Conservation (phyloP, 2,888 invertebrate species). For the Mamestra brassicae region DNA sequence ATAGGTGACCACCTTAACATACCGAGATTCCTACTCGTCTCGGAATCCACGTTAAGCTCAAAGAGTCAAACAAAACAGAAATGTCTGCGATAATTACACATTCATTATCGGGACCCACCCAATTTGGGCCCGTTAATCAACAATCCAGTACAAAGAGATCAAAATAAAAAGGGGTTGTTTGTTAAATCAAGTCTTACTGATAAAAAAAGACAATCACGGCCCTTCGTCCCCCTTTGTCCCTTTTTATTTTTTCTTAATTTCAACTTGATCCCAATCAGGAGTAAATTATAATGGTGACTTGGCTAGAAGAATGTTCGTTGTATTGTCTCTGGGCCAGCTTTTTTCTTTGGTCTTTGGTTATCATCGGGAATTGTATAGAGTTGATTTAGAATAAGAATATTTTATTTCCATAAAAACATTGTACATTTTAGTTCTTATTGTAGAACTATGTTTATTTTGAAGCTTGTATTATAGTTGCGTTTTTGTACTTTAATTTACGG, state of each 20-base stretch:
- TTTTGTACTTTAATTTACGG: no score
- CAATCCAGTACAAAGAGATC: conserved; percentile 75
- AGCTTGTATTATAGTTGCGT: no score
- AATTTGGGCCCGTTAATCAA: conserved; percentile 79
- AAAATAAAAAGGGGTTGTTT: conserved; percentile 81
- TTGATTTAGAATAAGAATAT: no score
- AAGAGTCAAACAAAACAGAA: conserved; percentile 33
- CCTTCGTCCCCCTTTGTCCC: conserved; percentile 78
- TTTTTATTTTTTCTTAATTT: conserved; percentile 91
- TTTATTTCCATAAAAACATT: background rate
- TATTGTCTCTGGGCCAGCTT: conserved; percentile 85
- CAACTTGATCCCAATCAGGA: conserved; percentile 90
- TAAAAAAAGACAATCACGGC: conserved; percentile 85
- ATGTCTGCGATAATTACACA: conserved; percentile 48
- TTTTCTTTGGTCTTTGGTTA: conserved; percentile 74
- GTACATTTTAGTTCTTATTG: background rate
- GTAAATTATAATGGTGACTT: conserved; percentile 90
- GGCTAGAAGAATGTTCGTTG: conserved; percentile 87
- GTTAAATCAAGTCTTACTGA: conserved; percentile 87
- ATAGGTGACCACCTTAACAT: no score
- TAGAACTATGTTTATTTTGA: no score
- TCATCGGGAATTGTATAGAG: conserved; percentile 84
- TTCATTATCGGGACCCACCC: conserved; percentile 70
- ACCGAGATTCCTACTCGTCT: no score
- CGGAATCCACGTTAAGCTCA: background rate